Evolutionary conservation across 2,888 invertebrate species (phyloP), one percentile per base, ranked within the genome.

Genomic region (Entomobrya multifasciata): DNA sequence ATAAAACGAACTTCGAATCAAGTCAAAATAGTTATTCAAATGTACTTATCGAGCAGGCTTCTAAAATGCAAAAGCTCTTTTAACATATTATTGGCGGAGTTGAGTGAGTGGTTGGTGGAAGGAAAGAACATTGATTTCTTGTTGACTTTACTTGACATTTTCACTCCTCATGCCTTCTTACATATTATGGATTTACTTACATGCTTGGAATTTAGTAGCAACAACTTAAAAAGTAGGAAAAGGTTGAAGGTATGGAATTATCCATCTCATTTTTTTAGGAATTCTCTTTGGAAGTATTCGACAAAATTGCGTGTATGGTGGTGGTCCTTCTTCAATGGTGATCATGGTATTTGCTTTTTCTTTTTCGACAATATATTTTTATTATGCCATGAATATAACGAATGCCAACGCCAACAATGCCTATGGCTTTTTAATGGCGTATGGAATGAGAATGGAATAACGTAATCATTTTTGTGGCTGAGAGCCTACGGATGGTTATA

Each of bases 121-220:
- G 17, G 62, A 62, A 62, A 62, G n/a, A 62, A 20, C 62, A 62
- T 62, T 62, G 62, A 62, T 62, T 62, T 62, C 62, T 62, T 36
- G 5, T 36, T 36, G 36, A 36, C 36, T 36, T 62, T 30, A 62
- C 36, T 36, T 62, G 62, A 62, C 62, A 62, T 62, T 62, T 62
- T 30, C 62, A 36, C 36, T 62, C 36, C 36, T 15, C n/a, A 11
- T 60, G n/a, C n/a, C 17, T 13, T 49, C 15, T 13, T 49, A 2
- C 49, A n/a, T n/a, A n/a, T n/a, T n/a, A n/a, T n/a, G n/a, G n/a
- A n/a, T n/a, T 13, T 20, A 52, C 55, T 57, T n/a, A n/a, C n/a
- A n/a, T n/a, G n/a, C n/a, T n/a, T n/a, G n/a, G n/a, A n/a, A n/a
- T n/a, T n/a, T n/a, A n/a, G n/a, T n/a, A 36, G 36, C 8, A 36